These are phyloP conservation scores for Cecidostiba fungosa DNA, from an alignment of 2,888 invertebrate species.

Conservation along the genomic window DNA sequence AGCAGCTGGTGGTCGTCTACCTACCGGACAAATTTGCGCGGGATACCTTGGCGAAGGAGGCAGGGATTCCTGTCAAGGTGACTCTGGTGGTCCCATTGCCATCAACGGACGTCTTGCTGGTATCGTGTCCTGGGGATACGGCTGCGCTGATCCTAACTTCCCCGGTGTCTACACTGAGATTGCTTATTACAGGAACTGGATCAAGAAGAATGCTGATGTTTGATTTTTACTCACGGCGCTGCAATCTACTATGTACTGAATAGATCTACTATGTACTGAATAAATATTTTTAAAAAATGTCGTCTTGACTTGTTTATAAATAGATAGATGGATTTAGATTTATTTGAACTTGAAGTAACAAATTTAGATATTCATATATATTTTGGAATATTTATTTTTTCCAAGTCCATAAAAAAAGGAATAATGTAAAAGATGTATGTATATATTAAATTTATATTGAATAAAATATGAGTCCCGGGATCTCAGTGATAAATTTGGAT, in stretches of 20 bases:
- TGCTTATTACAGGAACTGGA: constrained; percentile 80
- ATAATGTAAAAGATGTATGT: too few species aligned
- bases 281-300: too few species aligned
- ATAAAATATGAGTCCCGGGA: too few species aligned
- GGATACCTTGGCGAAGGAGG: constrained; percentile 82
- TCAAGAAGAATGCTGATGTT: constrained; percentile 25
- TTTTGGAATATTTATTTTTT: too few species aligned
- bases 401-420: too few species aligned
- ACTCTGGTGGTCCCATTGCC: constrained; percentile 72
- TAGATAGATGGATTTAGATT: too few species aligned
- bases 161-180: constrained; percentile 81
- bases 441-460: too few species aligned
- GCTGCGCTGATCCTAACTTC: constrained; percentile 81
- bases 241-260: background rate
- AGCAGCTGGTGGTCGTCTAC: constrained; percentile 69
- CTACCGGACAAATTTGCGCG: constrained; percentile 82
- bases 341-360: too few species aligned
- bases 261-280: background rate
- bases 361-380: too few species aligned
- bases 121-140: constrained; percentile 81
- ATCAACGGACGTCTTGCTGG: constrained; percentile 71
- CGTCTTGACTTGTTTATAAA: too few species aligned
- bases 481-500: too few species aligned
- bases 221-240: background rate
- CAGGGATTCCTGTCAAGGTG: constrained; percentile 72